These are phyloP conservation scores for Cecropterus lyciades DNA, from an alignment of 1,140 invertebrate genomes.

Conservation along the genomic window DNA sequence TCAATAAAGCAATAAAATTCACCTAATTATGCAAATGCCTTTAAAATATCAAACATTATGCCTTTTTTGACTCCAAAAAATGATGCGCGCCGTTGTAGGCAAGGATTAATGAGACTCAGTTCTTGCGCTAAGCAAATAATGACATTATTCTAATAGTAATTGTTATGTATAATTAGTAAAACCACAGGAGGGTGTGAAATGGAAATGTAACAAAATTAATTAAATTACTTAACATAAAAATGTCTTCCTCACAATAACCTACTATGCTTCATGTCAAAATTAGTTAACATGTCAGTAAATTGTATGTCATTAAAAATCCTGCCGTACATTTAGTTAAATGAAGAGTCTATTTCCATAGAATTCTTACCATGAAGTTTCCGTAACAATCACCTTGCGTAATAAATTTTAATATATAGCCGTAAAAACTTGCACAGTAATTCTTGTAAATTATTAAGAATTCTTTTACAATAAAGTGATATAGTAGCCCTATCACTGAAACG, in stretches of 20 bases:
- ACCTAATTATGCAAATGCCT: slow-evolving; percentile 84
- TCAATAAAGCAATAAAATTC: slow-evolving; percentile 84
- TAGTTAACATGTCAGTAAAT: slow-evolving; percentile 1
- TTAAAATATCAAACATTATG: slow-evolving; percentile 77
- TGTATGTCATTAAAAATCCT: not conserved
- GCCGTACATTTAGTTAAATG: too few relatives aligned
- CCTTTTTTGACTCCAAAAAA: slow-evolving; percentile 70
- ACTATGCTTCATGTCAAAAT: not conserved
- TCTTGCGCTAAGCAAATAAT: slow-evolving; percentile 50
- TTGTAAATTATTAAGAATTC: too few relatives aligned
- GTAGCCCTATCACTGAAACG: slow-evolving; percentile 16
- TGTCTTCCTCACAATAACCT: slow-evolving; percentile 6
- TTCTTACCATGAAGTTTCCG: too few relatives aligned
- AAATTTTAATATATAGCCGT: too few relatives aligned
- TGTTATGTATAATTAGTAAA: slow-evolving; percentile 53
- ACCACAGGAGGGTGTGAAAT: slow-evolving; percentile 44
- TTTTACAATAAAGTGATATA: slow-evolving; percentile 10
- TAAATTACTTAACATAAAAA: slow-evolving; percentile 25
- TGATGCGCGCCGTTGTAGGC: slow-evolving; percentile 62
- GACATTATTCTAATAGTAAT: slow-evolving; percentile 60
- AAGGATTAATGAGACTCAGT: slow-evolving; percentile 65
- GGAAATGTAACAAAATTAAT: slow-evolving; percentile 30
- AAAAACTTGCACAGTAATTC: too few relatives aligned
- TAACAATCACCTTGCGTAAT: too few relatives aligned
- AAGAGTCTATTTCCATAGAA: too few relatives aligned